Base-by-base conservation (phyloP, 2,888 invertebrate species). In the Orthosia gothica region DNA sequence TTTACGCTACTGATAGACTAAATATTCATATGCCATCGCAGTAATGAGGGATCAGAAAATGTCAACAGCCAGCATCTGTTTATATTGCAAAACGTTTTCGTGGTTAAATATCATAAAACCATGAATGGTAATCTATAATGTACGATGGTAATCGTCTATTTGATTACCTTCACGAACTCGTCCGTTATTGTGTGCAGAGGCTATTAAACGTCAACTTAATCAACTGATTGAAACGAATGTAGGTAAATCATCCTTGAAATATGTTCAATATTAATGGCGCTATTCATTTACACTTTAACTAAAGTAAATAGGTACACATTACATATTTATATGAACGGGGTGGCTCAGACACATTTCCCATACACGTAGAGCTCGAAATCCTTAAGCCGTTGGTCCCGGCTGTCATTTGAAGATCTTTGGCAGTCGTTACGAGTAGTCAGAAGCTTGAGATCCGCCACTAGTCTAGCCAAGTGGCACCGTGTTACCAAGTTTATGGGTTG, bases 71-170 rank as follows among this genome's bases (percentile, higher is more conserved):
- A 76, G 18, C 32, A 64, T 80, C 74, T 64, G 59, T 54, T 54
- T 49, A 59, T 50, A 77, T 81, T 80, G 59, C 74, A 64, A 81
- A 59, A 74, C 54, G 52, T 74, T 81, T 76, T 80, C 58, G 52
- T 63, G 80, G 80, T 13, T 64, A 73, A 64, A 54, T 74, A 59
- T 64, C 59, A 59, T 80, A 77, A 80, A 76, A 64, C 26, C 20
- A 58, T 76, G 47, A 80, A 73, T 61, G 69, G 52, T 52, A 12
- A 61, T 59, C 52, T 7, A 49, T 72, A 63, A 63, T 15, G 20
- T 50, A 57, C 40, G 74, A 59, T 26, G 49, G 26, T 74, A 59
- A 73, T 76, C 26, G 55, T 13, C 13, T 26, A 52, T 80, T 76
- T 63, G 57, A 58, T 79, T 63, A 80, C 15, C n/a, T 76, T 63